Evolutionary conservation across 2,888 invertebrate genomes (phyloP), one percentile per base, ranked within the genome.

Genomic region (Apamea epomidion): DNA sequence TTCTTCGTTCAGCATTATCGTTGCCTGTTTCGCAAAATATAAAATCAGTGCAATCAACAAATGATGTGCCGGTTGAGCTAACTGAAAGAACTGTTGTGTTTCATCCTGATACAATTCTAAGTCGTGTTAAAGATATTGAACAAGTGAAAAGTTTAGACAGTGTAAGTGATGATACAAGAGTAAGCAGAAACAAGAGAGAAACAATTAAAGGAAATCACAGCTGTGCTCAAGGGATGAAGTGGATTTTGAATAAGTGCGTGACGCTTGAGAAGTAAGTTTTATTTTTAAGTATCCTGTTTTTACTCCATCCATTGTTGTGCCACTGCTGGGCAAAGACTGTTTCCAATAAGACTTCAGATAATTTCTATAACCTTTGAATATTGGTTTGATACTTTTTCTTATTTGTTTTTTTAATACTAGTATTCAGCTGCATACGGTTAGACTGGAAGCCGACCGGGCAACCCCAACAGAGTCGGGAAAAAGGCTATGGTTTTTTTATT

Each of bases 131-230:
- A 45, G 14, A 78, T 54, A 54, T 54, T 65, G 21, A 58, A 78
- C 32, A 32, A 37, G n/a, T n/a, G 16, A 67, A 78, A 58, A 67
- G 7, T 32, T 6, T 67, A 21, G 1, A 42, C 3, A n/a, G 14
- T 65, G 75, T n/a, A 14, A 16, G 6, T 8, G 14, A 32, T 10
- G 12, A 62, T 42, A 2, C 0, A 16, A 6, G 6, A 25, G 14
- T 21, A 8, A 48, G 58, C 32, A 80, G 67, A 60, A 25, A 0
- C 8, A 83, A 83, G 16, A 67, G 83, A 45, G 16, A 51, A 18
- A 0, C 3, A 0, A 60, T 80, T 42, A 0, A 0, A 0, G 32
- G 74, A n/a, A 12, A 82, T 60, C 2, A 51, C 2, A 42, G 3
- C 1, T 80, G 80, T 60, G 12, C 58, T 42, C 7, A 42, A 8